phyloP scores from a whole-genome alignment of 2,113 vertebrate species.

The Dolichotis patagonum region DNA sequence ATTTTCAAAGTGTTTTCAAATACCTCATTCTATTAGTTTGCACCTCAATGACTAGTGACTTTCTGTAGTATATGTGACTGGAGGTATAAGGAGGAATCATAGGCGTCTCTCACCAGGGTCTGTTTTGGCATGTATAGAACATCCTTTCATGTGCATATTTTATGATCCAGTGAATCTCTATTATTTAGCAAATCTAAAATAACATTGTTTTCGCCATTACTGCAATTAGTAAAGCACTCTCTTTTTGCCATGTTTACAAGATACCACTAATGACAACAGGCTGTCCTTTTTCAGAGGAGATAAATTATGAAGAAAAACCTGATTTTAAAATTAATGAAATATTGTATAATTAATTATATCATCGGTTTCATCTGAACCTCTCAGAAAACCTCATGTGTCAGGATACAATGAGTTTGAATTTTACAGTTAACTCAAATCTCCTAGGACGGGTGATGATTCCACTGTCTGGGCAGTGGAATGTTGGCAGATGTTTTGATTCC shows the following conservation, averaged over 20 bases:
- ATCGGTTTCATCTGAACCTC: neutral
- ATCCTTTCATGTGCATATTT: neutral
- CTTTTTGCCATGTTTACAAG: neutral
- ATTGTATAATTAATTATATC: neutral
- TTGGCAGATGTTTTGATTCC: neutral
- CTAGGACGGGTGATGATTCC: neutral
- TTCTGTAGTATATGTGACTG: neutral
- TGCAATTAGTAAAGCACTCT: neutral
- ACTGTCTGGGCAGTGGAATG: neutral
- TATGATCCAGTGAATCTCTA: neutral
- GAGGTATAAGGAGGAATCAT: too few relatives aligned
- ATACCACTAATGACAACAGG: neutral
- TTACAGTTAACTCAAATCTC: neutral
- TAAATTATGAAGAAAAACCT: neutral
- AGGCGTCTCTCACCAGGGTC: neutral
- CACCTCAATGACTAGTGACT: neutral
- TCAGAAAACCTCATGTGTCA: neutral
- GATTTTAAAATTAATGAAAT: slow-evolving; percentile 14
- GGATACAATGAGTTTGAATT: neutral
- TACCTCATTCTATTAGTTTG: neutral
- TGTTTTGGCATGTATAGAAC: neutral
- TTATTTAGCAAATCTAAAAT: neutral
- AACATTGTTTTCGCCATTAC: neutral
- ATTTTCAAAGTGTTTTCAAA: slow-evolving; percentile 11
- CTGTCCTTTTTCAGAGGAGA: neutral